Base-by-base conservation (phyloP, 2,888 invertebrate species). In the Crocallis elinguaria region DNA sequence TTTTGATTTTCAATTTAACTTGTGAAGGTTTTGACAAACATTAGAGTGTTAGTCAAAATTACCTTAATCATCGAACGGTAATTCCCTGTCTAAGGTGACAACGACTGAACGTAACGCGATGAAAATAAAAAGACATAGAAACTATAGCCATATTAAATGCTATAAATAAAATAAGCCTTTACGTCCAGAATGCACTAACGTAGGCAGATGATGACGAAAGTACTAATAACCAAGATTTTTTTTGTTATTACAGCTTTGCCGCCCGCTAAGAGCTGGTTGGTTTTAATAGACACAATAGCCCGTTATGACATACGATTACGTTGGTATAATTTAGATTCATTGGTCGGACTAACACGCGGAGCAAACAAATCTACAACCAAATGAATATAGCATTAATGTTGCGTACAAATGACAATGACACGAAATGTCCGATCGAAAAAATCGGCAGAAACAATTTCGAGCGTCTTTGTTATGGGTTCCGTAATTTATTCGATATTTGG, bases 341-440 rank as follows among this genome's bases (percentile, higher is more conserved):
- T 17, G 9, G 12, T 46, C 30, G 41, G 23, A 39, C 45, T 41
- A 50, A 56, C 56, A 46, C 29, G 48, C 45, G n/a, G n/a, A n/a
- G 8, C 23, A 23, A 23, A 25, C n/a, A 25, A 48, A 32, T 50
- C 16, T 14, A 42, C 42, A 51, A 56, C 55, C 55, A 50, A 57
- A 55, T 55, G 55, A 50, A 53, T 55, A 53, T 53, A 35, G 33
- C 46, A 68, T 59, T 49, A 59, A 39, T 55, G 57, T 64, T 54
- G 60, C 61, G 58, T 54, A 53, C 57, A 60, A 59, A 57, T 50
- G 62, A 56, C 67, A 66, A 64, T 58, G 60, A 55, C 64, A 66
- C 57, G 54, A 62, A 48, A 30, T 42, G 38, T 42, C 43, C 23
- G 38, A 46, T 32, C 17, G 8, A 33, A 49, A 46, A 49, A 53